Evolutionary conservation across 2,797 vertebrate species (phyloP).

Genomic region (Bryconaethiops microstoma): DNA sequence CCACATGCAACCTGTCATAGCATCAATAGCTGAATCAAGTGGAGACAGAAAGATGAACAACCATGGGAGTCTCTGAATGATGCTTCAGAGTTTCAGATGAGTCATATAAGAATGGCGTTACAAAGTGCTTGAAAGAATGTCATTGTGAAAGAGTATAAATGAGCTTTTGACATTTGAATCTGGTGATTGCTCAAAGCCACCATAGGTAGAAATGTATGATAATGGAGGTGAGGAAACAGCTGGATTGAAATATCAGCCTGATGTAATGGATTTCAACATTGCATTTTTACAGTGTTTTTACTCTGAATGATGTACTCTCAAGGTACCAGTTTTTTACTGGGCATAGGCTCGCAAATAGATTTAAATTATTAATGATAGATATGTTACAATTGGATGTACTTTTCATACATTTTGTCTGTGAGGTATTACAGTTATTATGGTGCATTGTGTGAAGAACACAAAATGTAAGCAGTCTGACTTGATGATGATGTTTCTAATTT

Average conservation of each 20-base stretch:
- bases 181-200: slow-evolving; percentile 20
- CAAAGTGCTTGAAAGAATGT: slow-evolving; percentile 10
- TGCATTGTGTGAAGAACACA: not conserved
- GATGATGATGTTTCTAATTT: not conserved
- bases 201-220: slow-evolving; percentile 10
- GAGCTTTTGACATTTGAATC: slow-evolving; percentile 34
- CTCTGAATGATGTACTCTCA: not conserved
- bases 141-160: slow-evolving; percentile 1
- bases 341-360: not conserved
- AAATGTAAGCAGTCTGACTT: not conserved
- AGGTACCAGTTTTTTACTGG: not conserved
- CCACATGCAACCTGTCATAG: not conserved
- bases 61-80: not conserved
- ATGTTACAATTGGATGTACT: not conserved
- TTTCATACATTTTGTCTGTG: not conserved
- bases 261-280: not conserved
- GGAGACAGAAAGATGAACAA: not conserved
- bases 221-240: not conserved
- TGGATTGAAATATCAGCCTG: slow-evolving; percentile 7
- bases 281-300: not conserved
- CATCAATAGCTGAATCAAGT: not conserved
- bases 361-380: not conserved
- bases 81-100: slow-evolving; percentile 17
- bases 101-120: slow-evolving; percentile 10
- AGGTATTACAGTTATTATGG: not conserved